Evolutionary conservation across 2,113 vertebrate genomes (phyloP).

Genomic region (Sturnira hondurensis): DNA sequence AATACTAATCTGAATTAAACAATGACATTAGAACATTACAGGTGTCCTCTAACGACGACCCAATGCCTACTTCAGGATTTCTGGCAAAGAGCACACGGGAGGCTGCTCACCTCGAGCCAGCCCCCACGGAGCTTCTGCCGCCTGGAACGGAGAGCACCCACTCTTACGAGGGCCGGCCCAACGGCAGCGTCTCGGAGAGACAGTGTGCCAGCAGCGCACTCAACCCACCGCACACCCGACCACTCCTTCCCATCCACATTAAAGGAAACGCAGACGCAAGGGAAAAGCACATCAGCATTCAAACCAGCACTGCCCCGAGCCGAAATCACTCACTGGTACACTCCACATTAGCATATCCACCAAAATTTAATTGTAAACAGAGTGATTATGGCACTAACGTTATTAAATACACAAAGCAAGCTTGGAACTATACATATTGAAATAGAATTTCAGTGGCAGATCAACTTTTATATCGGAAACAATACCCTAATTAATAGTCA

Average conservation of each 20-base stretch:
- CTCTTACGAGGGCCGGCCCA: neutral
- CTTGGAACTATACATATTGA: constrained; percentile 76
- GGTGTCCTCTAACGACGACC: neutral
- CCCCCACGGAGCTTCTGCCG: neutral
- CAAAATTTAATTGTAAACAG: constrained; percentile 76
- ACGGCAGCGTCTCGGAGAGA: constrained; percentile 1
- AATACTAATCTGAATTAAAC: constrained; percentile 6
- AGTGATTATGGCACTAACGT: constrained; percentile 72
- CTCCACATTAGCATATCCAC: constrained; percentile 69
- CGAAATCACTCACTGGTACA: constrained; percentile 41
- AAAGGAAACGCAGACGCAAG: constrained; percentile 56
- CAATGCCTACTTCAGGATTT: neutral
- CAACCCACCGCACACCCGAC: neutral
- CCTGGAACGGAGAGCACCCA: neutral
- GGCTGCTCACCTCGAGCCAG: neutral
- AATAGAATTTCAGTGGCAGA: constrained; percentile 70
- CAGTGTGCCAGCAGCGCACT: neutral
- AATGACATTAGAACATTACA: neutral
- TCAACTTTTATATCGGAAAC: constrained; percentile 74
- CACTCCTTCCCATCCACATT: neutral
- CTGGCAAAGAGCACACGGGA: neutral
- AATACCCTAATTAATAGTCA: constrained; percentile 76
- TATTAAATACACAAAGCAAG: constrained; percentile 78
- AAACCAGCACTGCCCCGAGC: constrained; percentile 49
- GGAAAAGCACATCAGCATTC: constrained; percentile 46